Evolutionary conservation across 2,113 vertebrate species (phyloP).

Genomic region (Psettodes erumei): DNA sequence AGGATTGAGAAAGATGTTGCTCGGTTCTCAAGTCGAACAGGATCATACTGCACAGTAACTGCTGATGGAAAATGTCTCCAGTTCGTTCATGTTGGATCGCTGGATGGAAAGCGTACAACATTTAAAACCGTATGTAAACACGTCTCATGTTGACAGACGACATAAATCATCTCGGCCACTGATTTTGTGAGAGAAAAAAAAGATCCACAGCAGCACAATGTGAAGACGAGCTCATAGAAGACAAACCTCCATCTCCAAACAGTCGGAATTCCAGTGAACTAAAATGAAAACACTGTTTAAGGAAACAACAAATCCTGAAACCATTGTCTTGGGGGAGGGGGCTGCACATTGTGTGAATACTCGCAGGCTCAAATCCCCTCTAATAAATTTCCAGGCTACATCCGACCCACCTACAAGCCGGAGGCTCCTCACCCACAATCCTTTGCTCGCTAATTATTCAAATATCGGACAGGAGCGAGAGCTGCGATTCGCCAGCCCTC

Average conservation of each 20-base stretch:
- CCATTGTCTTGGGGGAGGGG: too few species aligned
- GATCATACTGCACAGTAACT: background rate
- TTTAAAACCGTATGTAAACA: too few species aligned
- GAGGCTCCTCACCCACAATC: slow-evolving; percentile 56
- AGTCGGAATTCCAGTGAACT: too few species aligned
- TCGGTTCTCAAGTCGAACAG: background rate
- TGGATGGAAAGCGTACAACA: too few species aligned
- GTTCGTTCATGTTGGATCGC: too few species aligned
- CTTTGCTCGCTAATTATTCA: slow-evolving; percentile 76
- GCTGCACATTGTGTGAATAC: background rate
- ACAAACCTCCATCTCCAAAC: background rate
- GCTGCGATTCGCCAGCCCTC: slow-evolving; percentile 86
- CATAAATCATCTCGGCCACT: too few species aligned
- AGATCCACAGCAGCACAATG: background rate
- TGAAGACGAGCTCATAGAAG: background rate
- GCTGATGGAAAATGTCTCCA: background rate
- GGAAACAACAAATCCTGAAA: too few species aligned
- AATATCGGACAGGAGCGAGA: slow-evolving; percentile 85
- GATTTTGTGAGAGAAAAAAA: background rate
- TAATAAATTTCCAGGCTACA: slow-evolving; percentile 20
- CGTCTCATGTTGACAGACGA: too few species aligned
- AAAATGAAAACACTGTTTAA: too few species aligned
- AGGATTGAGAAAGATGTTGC: slow-evolving; percentile 53
- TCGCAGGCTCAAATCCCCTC: background rate
- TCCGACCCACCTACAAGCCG: slow-evolving; percentile 43